A percentile compares a stretch with the other conserved stretches of the same genome.
Conservation (phyloP, 2,113 vertebrate species). For the Pterocles orientalis region DNA sequence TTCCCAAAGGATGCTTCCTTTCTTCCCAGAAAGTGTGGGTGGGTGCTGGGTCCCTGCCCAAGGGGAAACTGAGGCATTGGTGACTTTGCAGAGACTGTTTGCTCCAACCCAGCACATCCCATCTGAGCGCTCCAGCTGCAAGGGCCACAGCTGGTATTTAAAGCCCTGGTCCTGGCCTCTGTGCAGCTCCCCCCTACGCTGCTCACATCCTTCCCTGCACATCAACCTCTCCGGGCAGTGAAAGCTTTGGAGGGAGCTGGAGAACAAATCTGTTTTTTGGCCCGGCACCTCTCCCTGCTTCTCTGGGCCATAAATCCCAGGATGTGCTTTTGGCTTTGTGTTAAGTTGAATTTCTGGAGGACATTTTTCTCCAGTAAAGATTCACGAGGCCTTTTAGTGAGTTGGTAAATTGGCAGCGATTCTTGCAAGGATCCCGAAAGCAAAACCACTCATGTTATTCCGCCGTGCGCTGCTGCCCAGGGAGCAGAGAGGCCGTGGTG, state of each 20-base stretch:
- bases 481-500: neutral
- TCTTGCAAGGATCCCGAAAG: neutral
- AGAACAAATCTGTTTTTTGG: neutral
- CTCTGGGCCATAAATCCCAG: neutral
- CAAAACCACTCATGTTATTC: neutral
- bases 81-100: neutral
- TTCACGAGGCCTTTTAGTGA: neutral
- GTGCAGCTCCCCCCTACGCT: neutral
- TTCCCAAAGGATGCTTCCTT: neutral
- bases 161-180: neutral
- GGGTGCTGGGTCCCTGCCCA: neutral
- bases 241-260: neutral
- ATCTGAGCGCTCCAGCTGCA: neutral
- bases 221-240: neutral
- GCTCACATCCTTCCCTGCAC: neutral
- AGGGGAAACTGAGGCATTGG: neutral
- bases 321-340: neutral
- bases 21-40: neutral
- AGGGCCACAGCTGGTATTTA: neutral
- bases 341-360: neutral
- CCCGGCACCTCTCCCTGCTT: neutral
- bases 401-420: neutral
- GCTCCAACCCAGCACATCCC: accelerated
- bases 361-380: neutral
- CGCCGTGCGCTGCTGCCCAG: accelerated